Conservation (phyloP, 2,888 invertebrate genomes). For the Nymphalis urticae region DNA sequence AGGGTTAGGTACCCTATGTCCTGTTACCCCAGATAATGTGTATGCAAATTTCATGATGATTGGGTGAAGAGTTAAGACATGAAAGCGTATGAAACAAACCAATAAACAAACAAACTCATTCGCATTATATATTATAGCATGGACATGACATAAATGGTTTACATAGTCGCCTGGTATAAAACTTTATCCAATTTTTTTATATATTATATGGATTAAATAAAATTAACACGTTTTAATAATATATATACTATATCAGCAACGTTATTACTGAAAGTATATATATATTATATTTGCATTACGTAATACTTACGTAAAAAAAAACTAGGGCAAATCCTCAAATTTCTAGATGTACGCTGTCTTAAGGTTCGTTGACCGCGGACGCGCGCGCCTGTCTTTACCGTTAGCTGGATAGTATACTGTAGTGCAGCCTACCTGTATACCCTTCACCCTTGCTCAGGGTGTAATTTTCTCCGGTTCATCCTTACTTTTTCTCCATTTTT, state of each 20-base stretch:
- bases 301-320: conserved; percentile 45
- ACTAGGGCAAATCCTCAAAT: conserved; percentile 70
- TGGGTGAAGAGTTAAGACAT: too few relatives aligned
- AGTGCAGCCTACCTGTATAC: conserved; percentile 49
- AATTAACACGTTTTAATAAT: neutral
- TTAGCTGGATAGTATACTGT: conserved; percentile 57
- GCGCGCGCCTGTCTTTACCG: conserved; percentile 64
- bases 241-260: conserved; percentile 14
- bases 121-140: too few relatives aligned
- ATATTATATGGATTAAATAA: too few relatives aligned
- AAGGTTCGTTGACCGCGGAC: conserved; percentile 71
- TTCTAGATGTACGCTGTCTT: conserved; percentile 69
- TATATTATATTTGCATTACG: conserved; percentile 31
- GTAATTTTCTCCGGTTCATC: conserved; percentile 32
- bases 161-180: too few relatives aligned
- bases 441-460: conserved; percentile 46
- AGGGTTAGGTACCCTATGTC: too few relatives aligned
- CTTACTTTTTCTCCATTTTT: conserved; percentile 33
- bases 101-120: too few relatives aligned
- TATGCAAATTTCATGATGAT: too few relatives aligned
- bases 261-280: neutral
- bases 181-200: too few relatives aligned
- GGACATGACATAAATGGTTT: too few relatives aligned
- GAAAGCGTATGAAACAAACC: too few relatives aligned
- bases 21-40: too few relatives aligned